Evolutionary conservation across 1,140 invertebrate species (phyloP).

Genomic region (Leptinotarsa texana): DNA sequence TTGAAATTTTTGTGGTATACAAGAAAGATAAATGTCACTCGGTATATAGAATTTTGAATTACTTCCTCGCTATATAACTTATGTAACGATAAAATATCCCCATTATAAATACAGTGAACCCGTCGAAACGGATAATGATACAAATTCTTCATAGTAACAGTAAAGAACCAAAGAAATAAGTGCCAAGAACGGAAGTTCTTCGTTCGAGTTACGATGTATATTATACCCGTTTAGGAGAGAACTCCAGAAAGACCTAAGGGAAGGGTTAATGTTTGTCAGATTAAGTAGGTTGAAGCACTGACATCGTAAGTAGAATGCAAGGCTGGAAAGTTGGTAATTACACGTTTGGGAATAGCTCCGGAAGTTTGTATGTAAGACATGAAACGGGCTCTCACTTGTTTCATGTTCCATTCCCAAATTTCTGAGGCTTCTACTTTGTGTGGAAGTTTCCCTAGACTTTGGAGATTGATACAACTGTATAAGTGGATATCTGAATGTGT

Average conservation of each 20-base stretch:
- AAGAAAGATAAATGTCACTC: no score
- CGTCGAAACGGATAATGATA: no score
- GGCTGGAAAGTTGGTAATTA: constrained; percentile 2
- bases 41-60: no score
- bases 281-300: not conserved
- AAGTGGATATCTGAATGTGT: no score
- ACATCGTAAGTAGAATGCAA: not conserved
- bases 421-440: not conserved
- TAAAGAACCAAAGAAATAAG: not conserved
- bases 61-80: no score
- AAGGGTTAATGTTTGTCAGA: not conserved
- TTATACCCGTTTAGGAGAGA: not conserved
- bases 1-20: no score
- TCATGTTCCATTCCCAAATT: constrained; percentile 2
- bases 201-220: not conserved
- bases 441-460: no score
- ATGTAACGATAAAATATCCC: no score
- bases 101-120: no score
- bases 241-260: not conserved
- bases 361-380: constrained; percentile 4
- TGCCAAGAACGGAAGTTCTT: not conserved
- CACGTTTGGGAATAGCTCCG: constrained; percentile 1
- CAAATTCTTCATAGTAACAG: not conserved
- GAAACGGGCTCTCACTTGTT: not conserved
- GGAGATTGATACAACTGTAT: no score